phyloP scores from a whole-genome alignment of 2,888 invertebrate species.

The Calephelis perditalis region DNA sequence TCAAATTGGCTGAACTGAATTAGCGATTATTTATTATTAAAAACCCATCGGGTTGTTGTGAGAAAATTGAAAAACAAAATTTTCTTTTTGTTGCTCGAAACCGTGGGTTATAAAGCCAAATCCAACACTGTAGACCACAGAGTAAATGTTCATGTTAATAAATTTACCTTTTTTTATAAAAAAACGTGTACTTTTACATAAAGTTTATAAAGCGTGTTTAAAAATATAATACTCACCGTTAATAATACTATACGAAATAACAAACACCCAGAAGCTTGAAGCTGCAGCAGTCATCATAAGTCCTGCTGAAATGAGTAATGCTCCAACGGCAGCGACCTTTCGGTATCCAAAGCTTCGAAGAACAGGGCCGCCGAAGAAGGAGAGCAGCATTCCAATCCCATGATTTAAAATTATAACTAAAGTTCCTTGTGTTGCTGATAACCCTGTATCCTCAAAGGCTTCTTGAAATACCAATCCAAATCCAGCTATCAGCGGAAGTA shows the following conservation, averaged over 20 bases:
- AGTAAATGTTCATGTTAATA: too few relatives aligned
- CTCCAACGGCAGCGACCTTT: conserved; percentile 79
- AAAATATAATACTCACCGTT: conserved; percentile 77
- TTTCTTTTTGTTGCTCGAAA: too few relatives aligned
- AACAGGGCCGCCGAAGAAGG: conserved; percentile 81
- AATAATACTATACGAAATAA: conserved; percentile 82
- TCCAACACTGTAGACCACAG: too few relatives aligned
- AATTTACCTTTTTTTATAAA: too few relatives aligned
- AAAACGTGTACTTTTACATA: too few relatives aligned
- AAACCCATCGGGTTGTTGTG: too few relatives aligned
- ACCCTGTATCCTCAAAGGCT: conserved; percentile 73
- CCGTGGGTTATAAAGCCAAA: too few relatives aligned
- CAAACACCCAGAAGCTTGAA: conserved; percentile 74
- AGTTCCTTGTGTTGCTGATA: conserved; percentile 79
- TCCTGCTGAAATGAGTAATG: conserved; percentile 73
- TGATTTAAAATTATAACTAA: conserved; percentile 82
- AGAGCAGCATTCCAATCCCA: conserved; percentile 82
- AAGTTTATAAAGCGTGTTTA: not conserved
- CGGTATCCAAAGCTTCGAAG: conserved; percentile 80
- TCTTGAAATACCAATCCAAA: conserved; percentile 84
- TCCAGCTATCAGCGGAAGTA: conserved; percentile 79
- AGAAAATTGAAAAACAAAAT: too few relatives aligned
- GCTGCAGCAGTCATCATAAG: conserved; percentile 79
- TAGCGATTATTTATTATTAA: too few relatives aligned
- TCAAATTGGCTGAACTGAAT: too few relatives aligned